These are phyloP conservation scores for Saxicola maurus DNA, from an alignment of 2,797 vertebrate species.

Conservation along the genomic window DNA sequence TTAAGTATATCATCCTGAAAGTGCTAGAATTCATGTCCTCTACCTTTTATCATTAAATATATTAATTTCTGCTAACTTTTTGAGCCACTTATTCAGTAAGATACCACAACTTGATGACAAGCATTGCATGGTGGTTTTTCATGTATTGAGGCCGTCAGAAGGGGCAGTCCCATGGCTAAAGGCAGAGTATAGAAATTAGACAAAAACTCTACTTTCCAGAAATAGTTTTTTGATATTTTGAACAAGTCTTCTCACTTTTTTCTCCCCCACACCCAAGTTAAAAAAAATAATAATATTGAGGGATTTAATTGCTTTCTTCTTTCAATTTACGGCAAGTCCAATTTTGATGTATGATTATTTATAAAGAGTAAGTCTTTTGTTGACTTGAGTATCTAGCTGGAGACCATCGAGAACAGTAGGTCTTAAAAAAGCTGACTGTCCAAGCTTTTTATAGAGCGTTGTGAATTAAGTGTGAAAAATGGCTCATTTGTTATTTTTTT, in stretches of 20 bases:
- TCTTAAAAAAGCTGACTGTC: not conserved
- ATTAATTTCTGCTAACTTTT: not conserved
- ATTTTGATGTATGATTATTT: not conserved
- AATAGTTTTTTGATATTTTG: not conserved
- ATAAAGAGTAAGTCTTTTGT: not conserved
- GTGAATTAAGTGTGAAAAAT: not conserved
- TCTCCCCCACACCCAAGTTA: rapidly evolving
- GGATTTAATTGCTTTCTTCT: not conserved
- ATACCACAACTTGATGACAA: not conserved
- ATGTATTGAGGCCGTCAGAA: not conserved
- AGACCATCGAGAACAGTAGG: not conserved
- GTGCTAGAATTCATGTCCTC: not conserved
- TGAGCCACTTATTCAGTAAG: not conserved
- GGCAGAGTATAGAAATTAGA: not conserved
- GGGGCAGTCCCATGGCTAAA: not conserved
- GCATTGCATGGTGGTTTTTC: not conserved
- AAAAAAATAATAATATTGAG: not conserved
- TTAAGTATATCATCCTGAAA: not conserved
- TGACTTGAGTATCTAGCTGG: not conserved
- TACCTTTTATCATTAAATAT: not conserved
- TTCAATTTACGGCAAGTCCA: not conserved
- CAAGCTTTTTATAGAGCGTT: not conserved
- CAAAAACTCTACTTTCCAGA: not conserved
- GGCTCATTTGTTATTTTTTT: not conserved
- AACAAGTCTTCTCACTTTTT: not conserved